Evolutionary conservation across 2,888 invertebrate genomes (phyloP).

Genomic region (Mantis religiosa): DNA sequence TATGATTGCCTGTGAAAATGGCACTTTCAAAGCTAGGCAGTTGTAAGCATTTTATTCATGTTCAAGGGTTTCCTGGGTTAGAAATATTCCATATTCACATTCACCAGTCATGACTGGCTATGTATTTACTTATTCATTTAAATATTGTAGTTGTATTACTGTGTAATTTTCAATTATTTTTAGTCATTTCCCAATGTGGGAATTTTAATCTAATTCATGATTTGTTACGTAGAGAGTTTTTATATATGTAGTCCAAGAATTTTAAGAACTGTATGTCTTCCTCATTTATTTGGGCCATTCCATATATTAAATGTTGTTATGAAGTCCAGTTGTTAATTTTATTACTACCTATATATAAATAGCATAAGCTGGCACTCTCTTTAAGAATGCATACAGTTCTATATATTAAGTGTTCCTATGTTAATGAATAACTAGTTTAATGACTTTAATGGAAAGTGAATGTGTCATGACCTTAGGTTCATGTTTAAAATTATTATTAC

Average conservation of each 20-base stretch:
- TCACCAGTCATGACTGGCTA: constrained; percentile 26
- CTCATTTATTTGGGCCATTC: constrained; percentile 27
- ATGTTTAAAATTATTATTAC: constrained; percentile 22
- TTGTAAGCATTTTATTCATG: not conserved
- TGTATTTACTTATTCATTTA: constrained; percentile 31
- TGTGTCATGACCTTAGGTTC: constrained; percentile 30
- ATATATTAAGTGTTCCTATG: constrained; percentile 32
- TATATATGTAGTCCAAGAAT: constrained; percentile 29
- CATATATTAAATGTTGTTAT: constrained; percentile 2
- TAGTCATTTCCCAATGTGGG: constrained; percentile 26
- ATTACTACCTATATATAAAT: not conserved
- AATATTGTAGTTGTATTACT: constrained; percentile 30
- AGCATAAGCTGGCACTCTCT: not conserved
- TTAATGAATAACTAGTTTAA: constrained; percentile 24
- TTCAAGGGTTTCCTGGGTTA: constrained; percentile 26
- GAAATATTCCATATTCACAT: constrained; percentile 25
- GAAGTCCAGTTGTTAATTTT: not conserved
- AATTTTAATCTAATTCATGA: constrained; percentile 23
- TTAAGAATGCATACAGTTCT: constrained; percentile 28
- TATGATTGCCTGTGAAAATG: not conserved
- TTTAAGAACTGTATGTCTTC: constrained; percentile 32
- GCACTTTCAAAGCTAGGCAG: not conserved
- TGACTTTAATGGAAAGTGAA: constrained; percentile 23
- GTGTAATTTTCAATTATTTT: constrained; percentile 28
- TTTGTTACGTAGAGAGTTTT: constrained; percentile 31